These are phyloP conservation scores for Parazoanthus atlanticus DNA, from an alignment of 92 coral and sea anemone genomes.

Conservation along the genomic window DNA sequence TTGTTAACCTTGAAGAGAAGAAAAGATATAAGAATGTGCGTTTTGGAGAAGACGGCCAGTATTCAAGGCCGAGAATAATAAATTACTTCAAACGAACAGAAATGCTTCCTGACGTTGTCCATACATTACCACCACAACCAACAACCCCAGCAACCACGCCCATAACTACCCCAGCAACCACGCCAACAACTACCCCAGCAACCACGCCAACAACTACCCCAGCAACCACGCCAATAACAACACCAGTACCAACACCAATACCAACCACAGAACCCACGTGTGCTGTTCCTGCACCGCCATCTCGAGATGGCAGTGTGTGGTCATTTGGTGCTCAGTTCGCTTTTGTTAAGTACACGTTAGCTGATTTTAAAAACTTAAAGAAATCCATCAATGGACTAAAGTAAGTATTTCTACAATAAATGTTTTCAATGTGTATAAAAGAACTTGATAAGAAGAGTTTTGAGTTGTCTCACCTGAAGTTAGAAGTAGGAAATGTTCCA, in stretches of 20 bases:
- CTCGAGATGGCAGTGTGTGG: slow-evolving; percentile 9
- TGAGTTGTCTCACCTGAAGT: neutral
- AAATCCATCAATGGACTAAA: neutral
- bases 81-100: slow-evolving; percentile 39
- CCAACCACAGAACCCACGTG: slow-evolving; percentile 23
- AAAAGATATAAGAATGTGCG: neutral
- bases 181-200: neutral
- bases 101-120: slow-evolving; percentile 33
- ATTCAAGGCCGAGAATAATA: slow-evolving; percentile 10
- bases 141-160: neutral
- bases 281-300: neutral
- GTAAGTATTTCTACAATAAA: slow-evolving; percentile 1
- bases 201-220: neutral
- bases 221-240: neutral
- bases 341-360: neutral
- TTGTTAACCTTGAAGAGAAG: neutral
- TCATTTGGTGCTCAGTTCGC: slow-evolving; percentile 13
- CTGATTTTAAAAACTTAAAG: neutral
- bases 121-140: neutral
- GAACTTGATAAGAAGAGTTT: neutral
- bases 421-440: neutral
- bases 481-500: neutral
- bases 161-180: neutral
- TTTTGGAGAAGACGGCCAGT: slow-evolving; percentile 34
- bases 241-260: neutral